Conservation (phyloP, 2,888 invertebrate genomes). For the Melieria omissa region DNA sequence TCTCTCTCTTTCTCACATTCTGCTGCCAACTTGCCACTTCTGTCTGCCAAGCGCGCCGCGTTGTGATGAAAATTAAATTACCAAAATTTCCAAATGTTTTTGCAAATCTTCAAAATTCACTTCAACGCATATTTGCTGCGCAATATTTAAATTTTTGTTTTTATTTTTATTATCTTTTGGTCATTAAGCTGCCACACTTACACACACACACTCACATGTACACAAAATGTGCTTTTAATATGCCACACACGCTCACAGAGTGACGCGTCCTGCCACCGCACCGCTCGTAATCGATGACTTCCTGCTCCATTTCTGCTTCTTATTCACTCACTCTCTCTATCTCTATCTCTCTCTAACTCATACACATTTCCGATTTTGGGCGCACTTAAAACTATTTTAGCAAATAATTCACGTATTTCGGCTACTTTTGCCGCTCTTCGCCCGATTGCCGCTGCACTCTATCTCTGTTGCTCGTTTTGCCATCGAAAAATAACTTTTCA, state of each 20-base stretch:
- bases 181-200: neutral
- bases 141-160: neutral
- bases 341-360: neutral
- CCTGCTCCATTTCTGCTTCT: neutral
- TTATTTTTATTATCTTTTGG: neutral
- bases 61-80: slow-evolving; percentile 43
- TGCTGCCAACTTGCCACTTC: no score
- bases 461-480: slow-evolving; percentile 36
- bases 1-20: no score
- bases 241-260: no score
- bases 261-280: neutral
- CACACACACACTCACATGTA: neutral
- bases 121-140: slow-evolving; percentile 9
- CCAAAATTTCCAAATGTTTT: slow-evolving; percentile 37
- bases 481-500: slow-evolving; percentile 61
- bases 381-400: no score
- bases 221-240: neutral
- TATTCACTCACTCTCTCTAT: neutral
- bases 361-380: no score
- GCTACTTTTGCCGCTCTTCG: slow-evolving; percentile 46
- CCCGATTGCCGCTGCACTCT: slow-evolving; percentile 46
- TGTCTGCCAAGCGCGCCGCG: neutral
- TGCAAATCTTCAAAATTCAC: slow-evolving; percentile 15
- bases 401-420: no score
- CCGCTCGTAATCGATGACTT: neutral